Conservation (phyloP, 2,113 vertebrate species). For the Haliaeetus leucogaster region DNA sequence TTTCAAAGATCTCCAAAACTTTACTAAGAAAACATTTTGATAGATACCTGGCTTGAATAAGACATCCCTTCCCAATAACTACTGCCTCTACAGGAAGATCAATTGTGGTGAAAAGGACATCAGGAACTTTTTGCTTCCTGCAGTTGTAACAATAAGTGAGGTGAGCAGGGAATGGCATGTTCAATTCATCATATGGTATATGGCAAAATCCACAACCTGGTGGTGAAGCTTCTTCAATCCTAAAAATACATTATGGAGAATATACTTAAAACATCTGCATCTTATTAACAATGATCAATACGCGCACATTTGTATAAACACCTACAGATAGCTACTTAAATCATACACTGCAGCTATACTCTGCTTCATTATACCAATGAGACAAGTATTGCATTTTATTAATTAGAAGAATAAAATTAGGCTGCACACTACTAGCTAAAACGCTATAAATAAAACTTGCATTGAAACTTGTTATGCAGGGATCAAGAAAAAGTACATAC, state of each 20-base stretch:
- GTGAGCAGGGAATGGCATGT: slow-evolving; percentile 97
- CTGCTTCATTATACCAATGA: neutral
- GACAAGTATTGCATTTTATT: neutral
- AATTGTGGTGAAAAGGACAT: slow-evolving; percentile 93
- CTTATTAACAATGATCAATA: neutral
- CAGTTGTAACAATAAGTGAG: slow-evolving; percentile 93
- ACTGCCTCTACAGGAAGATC: slow-evolving; percentile 84
- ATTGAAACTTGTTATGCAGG: neutral
- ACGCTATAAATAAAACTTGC: neutral
- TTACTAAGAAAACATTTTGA: neutral
- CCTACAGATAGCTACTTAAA: neutral
- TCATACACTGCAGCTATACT: neutral
- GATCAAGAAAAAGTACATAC: neutral
- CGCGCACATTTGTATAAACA: neutral
- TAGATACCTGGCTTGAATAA: slow-evolving; percentile 90
- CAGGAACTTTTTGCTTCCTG: slow-evolving; percentile 90
- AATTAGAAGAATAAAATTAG: neutral
- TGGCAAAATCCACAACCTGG: slow-evolving; percentile 93
- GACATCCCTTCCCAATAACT: slow-evolving; percentile 89
- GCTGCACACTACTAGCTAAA: neutral
- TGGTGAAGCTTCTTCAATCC: slow-evolving; percentile 87
- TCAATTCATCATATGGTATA: slow-evolving; percentile 95
- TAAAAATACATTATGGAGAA: slow-evolving; percentile 58
- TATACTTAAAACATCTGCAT: neutral
- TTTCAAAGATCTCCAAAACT: neutral